Evolutionary conservation across 2,888 invertebrate genomes (phyloP).

Genomic region (Chironomus tentans): DNA sequence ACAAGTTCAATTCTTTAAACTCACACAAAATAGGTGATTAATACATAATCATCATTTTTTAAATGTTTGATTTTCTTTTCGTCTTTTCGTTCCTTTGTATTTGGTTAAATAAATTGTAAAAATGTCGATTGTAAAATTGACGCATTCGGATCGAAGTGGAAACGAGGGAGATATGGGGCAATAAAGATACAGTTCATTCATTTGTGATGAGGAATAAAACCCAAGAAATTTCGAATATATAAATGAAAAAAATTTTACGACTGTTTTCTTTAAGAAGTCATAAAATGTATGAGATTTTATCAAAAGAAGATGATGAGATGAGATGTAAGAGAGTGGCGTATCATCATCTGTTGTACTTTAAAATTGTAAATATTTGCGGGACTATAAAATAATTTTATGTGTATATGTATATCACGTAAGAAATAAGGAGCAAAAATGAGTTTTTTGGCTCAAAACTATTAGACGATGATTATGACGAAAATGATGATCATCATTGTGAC

Average conservation of each 20-base stretch:
- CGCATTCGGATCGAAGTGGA: neutral
- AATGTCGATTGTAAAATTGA: neutral
- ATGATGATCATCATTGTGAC: too few relatives aligned
- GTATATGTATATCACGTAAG: neutral
- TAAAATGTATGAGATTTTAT: constrained; percentile 21
- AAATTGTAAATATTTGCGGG: constrained; percentile 8
- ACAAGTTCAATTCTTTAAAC: neutral
- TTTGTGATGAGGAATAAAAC: neutral
- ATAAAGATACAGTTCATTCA: neutral
- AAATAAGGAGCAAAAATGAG: too few relatives aligned
- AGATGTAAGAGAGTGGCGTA: neutral
- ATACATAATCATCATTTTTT: neutral
- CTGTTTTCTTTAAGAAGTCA: constrained; percentile 22
- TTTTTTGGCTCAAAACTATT: too few relatives aligned
- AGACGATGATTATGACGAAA: too few relatives aligned
- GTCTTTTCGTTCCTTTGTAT: too few relatives aligned
- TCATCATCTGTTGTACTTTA: constrained; percentile 1
- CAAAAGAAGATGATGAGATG: neutral
- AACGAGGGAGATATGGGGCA: neutral
- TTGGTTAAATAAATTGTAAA: neutral
- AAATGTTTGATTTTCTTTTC: too few relatives aligned
- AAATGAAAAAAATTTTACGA: neutral
- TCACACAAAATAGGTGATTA: neutral
- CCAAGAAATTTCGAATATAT: neutral
- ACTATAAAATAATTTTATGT: neutral